Evolutionary conservation across 2,888 invertebrate genomes (phyloP).

Genomic region (Teinopalpus imperialis): DNA sequence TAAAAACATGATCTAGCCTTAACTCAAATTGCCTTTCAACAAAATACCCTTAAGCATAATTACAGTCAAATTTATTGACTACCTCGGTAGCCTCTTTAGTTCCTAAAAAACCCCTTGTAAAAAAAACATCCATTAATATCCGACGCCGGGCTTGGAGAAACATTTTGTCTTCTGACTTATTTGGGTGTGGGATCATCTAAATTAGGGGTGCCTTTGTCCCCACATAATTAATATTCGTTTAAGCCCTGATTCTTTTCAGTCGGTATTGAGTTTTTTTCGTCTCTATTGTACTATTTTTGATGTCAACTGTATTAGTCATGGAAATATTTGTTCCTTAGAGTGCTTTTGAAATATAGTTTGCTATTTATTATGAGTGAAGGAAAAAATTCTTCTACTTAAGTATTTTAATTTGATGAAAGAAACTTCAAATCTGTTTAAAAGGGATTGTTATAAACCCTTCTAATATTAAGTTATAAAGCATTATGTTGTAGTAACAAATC

Average conservation of each 20-base stretch:
- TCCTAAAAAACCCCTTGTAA: conserved; percentile 30
- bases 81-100: conserved; percentile 40
- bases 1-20: conserved; percentile 46
- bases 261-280: conserved; percentile 52
- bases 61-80: conserved; percentile 70
- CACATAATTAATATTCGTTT: conserved; percentile 52
- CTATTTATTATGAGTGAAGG: conserved; percentile 43
- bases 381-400: background rate
- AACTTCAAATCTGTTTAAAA: background rate
- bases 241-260: conserved; percentile 59
- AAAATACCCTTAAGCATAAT: conserved; percentile 69
- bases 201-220: conserved; percentile 55
- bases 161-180: conserved; percentile 33
- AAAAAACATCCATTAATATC: conserved; percentile 61
- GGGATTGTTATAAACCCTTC: background rate
- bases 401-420: conserved; percentile 20
- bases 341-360: conserved; percentile 54
- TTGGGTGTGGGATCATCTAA: conserved; percentile 36
- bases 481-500: no score
- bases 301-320: conserved; percentile 53
- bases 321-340: conserved; percentile 51
- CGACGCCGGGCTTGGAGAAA: conserved; percentile 56
- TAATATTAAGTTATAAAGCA: conserved; percentile 3
- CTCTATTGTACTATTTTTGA: conserved; percentile 61
- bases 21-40: conserved; percentile 75